Percentiles rank a stretch among this genome's conserved stretches.
Evolutionary conservation across 2,797 vertebrate species (phyloP).

Genomic region (Anolis apletophallus): DNA sequence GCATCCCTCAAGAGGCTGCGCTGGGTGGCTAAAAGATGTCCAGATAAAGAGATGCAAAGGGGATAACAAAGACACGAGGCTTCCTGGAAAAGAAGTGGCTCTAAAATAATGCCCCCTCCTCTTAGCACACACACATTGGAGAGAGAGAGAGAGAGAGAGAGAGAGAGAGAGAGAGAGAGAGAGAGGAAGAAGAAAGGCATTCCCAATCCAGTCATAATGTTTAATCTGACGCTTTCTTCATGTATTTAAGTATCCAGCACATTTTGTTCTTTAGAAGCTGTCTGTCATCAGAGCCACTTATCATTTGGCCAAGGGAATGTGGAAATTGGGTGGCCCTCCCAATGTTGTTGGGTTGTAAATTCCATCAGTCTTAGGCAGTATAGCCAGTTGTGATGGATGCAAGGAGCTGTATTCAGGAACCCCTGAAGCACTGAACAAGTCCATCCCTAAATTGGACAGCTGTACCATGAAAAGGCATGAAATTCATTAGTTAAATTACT

Average conservation of each 20-base stretch:
- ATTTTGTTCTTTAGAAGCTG: not conserved
- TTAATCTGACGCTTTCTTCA: not conserved
- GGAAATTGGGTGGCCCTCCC: too few species aligned
- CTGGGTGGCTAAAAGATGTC: not conserved
- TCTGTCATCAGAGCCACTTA: not conserved
- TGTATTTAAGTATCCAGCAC: not conserved
- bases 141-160: too few species aligned
- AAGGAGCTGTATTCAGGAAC: too few species aligned
- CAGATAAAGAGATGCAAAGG: conserved; percentile 9
- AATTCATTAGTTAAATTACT: too few species aligned
- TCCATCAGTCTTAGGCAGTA: too few species aligned
- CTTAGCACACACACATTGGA: not conserved
- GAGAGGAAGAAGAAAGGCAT: not conserved
- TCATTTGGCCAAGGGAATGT: not conserved
- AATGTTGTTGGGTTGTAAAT: too few species aligned
- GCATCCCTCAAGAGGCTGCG: not conserved
- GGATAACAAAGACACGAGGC: not conserved
- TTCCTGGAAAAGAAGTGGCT: not conserved
- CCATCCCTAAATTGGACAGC: too few species aligned
- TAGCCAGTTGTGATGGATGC: too few species aligned
- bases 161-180: not conserved
- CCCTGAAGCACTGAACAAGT: too few species aligned
- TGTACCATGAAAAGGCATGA: too few species aligned
- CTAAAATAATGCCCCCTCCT: not conserved
- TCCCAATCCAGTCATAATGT: not conserved